Percentiles rank a stretch among this genome's conserved stretches.
phyloP scores from a whole-genome alignment of 2,888 invertebrate species.

The Epsilonema sp. region DNA sequence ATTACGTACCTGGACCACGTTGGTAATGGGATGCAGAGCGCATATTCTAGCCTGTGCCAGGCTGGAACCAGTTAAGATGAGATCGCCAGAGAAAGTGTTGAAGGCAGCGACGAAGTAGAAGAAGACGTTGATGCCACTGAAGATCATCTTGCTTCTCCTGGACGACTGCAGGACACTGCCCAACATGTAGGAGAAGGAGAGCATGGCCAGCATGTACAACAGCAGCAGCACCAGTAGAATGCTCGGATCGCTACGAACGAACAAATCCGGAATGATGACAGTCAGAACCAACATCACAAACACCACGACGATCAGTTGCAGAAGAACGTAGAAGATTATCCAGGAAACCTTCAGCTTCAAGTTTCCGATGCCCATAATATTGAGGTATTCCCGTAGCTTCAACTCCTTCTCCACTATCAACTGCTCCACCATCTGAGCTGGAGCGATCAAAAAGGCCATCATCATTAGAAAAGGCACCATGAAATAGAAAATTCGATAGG shows the following conservation, averaged over 20 bases:
- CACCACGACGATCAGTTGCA: not conserved
- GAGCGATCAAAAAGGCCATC: not conserved
- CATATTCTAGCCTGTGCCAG: not conserved
- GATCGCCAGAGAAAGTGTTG: not conserved
- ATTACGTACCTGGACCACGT: slow-evolving; percentile 4
- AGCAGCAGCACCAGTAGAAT: not conserved
- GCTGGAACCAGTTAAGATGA: not conserved
- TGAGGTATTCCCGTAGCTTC: not conserved
- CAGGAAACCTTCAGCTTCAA: not conserved
- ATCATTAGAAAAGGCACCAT: not conserved
- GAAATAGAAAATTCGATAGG: not conserved
- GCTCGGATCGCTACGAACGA: not conserved
- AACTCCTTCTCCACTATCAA: not conserved
- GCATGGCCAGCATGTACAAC: not conserved
- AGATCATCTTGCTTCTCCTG: not conserved
- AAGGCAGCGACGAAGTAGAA: not conserved
- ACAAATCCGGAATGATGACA: not conserved
- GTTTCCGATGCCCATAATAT: not conserved
- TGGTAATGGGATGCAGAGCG: not conserved
- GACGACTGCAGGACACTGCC: not conserved
- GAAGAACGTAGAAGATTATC: not conserved
- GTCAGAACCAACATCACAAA: not conserved
- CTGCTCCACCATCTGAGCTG: not conserved
- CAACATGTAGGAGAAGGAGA: not conserved
- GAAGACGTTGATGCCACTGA: not conserved